These are phyloP conservation scores for Pogonognathellus flavescens DNA, from an alignment of 1,140 invertebrate species.

Conservation along the genomic window DNA sequence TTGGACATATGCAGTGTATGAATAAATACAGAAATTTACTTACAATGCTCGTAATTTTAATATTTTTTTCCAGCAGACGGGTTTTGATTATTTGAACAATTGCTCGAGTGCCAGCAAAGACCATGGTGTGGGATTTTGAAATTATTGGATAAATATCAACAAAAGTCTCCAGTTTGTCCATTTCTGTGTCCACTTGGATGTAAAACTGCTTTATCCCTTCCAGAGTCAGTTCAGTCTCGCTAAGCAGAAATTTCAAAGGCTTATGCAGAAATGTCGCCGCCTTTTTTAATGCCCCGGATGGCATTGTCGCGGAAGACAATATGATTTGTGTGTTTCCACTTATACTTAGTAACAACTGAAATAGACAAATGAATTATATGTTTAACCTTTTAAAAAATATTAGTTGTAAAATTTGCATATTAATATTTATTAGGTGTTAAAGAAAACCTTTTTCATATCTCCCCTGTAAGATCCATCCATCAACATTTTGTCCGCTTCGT, in stretches of 20 bases:
- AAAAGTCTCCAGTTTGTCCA: slow-evolving; percentile 27
- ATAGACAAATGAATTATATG: no score
- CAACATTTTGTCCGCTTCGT: no score
- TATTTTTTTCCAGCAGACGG: not conserved
- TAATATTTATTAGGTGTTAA: no score
- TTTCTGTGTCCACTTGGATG: slow-evolving; percentile 15
- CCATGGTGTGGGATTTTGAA: not conserved
- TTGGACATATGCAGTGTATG: not conserved
- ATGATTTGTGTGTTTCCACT: slow-evolving; percentile 39
- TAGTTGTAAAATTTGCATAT: no score
- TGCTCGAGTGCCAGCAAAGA: slow-evolving; percentile 9
- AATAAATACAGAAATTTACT: not conserved
- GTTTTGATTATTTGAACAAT: not conserved
- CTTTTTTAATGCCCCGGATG: not conserved
- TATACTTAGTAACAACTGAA: not conserved
- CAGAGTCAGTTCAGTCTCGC: slow-evolving; percentile 46
- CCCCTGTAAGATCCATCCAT: no score
- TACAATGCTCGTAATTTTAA: not conserved
- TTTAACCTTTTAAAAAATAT: no score
- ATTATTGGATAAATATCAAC: slow-evolving; percentile 30
- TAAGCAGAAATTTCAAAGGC: slow-evolving; percentile 26
- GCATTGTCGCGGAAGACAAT: slow-evolving; percentile 54
- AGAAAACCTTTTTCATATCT: no score
- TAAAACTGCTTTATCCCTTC: slow-evolving; percentile 57
- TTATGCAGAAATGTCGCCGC: not conserved